A percentile compares a stretch with the other conserved stretches of the same genome.
Evolutionary conservation across 1,140 invertebrate species (phyloP).

Genomic region (Eriosoma lanigerum): DNA sequence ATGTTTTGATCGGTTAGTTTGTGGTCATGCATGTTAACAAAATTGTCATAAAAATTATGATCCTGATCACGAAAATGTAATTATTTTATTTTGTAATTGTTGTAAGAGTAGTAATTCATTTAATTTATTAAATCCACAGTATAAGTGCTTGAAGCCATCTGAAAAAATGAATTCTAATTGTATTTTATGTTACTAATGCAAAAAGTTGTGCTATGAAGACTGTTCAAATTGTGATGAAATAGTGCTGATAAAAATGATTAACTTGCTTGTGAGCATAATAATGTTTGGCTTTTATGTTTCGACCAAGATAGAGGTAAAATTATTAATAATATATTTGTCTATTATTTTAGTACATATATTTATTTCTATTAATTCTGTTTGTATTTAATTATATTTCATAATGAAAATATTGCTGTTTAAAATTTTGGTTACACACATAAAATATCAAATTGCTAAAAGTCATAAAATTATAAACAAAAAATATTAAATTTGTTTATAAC

Average conservation of each 20-base stretch:
- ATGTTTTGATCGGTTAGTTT: conserved; percentile 52
- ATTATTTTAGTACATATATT: too few species aligned
- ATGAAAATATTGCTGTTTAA: too few species aligned
- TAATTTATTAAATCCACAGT: neutral
- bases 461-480: too few species aligned
- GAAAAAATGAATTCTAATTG: conserved; percentile 59
- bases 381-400: too few species aligned
- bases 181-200: conserved; percentile 59
- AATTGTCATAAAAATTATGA: conserved; percentile 54
- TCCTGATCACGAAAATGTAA: conserved; percentile 53
- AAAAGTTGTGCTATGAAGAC: conserved; percentile 60
- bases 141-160: conserved; percentile 56
- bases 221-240: conserved; percentile 56
- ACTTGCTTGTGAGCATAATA: conserved; percentile 52
- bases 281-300: conserved; percentile 30
- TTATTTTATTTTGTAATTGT: neutral
- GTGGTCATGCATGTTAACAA: conserved; percentile 55
- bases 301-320: conserved; percentile 39
- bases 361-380: too few species aligned
- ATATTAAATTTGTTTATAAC: too few species aligned
- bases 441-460: too few species aligned
- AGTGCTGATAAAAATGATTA: neutral
- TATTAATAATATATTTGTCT: too few species aligned
- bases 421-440: too few species aligned
- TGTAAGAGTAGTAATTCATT: neutral